These are phyloP conservation scores for Teinopalpus imperialis DNA, from an alignment of 2,888 invertebrate genomes.

Conservation along the genomic window DNA sequence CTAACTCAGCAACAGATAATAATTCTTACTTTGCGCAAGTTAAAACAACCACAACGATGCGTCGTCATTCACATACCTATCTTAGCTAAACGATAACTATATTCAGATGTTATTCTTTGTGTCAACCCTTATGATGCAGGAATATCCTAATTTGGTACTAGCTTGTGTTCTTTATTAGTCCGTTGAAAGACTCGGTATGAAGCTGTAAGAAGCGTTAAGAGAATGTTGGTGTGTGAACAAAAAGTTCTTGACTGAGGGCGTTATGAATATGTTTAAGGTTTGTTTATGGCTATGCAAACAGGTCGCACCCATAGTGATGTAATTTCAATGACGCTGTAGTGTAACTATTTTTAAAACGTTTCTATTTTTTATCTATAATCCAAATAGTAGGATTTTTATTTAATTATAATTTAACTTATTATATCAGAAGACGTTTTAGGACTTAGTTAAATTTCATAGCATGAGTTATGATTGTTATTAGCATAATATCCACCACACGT, in stretches of 20 bases:
- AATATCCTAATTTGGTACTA: constrained; percentile 10
- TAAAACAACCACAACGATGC: too few relatives aligned
- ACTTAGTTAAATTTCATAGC: too few relatives aligned
- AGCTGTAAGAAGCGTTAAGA: constrained; percentile 4
- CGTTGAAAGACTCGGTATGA: constrained; percentile 3
- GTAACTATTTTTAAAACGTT: constrained; percentile 55
- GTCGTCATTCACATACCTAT: constrained; percentile 5
- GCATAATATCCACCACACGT: too few relatives aligned
- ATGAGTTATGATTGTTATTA: too few relatives aligned
- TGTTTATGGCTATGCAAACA: constrained; percentile 49
- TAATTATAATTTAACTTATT: too few relatives aligned
- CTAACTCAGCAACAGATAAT: too few relatives aligned
- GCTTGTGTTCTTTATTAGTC: constrained; percentile 10
- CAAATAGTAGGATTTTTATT: too few relatives aligned
- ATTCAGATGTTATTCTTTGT: too few relatives aligned
- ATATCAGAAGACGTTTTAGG: too few relatives aligned
- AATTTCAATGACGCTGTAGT: constrained; percentile 56
- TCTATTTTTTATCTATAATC: too few relatives aligned
- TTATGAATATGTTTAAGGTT: constrained; percentile 30
- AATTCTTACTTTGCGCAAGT: too few relatives aligned
- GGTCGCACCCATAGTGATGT: constrained; percentile 63
- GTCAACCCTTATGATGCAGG: not conserved
- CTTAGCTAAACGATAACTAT: not conserved
- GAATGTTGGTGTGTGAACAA: constrained; percentile 12
- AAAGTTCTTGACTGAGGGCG: constrained; percentile 32